These are phyloP conservation scores for Suillia variegata DNA, from an alignment of 2,888 invertebrate species.

Conservation along the genomic window DNA sequence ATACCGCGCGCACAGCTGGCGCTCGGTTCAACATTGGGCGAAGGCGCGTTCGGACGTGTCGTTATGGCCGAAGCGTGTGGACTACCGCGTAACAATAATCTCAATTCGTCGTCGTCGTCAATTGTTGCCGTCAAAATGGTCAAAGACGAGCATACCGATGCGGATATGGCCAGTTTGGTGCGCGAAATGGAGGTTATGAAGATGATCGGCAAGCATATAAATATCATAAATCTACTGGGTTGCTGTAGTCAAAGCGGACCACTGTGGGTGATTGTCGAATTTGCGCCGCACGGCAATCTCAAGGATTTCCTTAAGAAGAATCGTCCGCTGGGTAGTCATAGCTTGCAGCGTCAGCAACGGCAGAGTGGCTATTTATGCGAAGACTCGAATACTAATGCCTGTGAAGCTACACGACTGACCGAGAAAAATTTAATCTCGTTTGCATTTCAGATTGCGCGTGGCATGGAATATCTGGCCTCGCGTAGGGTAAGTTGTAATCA, in stretches of 20 bases:
- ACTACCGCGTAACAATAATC: constrained; percentile 33
- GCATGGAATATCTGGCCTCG: constrained; percentile 97
- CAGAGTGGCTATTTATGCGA: constrained; percentile 47
- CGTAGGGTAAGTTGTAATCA: constrained; percentile 65
- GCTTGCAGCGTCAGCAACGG: constrained; percentile 37
- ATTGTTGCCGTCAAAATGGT: constrained; percentile 98
- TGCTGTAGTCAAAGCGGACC: constrained; percentile 95
- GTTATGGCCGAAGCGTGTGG: constrained; percentile 84
- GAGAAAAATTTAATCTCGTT: constrained; percentile 95
- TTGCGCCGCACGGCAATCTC: constrained; percentile 90
- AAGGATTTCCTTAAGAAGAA: constrained; percentile 91
- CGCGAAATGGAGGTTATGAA: constrained; percentile 99
- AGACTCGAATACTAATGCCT: too few relatives aligned
- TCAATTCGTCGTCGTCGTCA: constrained; percentile 50
- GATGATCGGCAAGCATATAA: constrained; percentile 95
- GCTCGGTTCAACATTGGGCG: constrained; percentile 86
- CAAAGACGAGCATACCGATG: constrained; percentile 96
- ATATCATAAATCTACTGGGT: constrained; percentile 95
- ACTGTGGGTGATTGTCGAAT: constrained; percentile 86
- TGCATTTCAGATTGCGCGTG: constrained; percentile 94
- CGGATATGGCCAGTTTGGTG: constrained; percentile 95
- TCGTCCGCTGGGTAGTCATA: constrained; percentile 51
- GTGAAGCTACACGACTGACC: constrained; percentile 66
- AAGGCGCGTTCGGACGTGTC: constrained; percentile 98
- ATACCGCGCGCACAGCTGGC: constrained; percentile 78